Base-by-base conservation (phyloP, 1,140 invertebrate genomes). In the Heterodera schachtii region DNA sequence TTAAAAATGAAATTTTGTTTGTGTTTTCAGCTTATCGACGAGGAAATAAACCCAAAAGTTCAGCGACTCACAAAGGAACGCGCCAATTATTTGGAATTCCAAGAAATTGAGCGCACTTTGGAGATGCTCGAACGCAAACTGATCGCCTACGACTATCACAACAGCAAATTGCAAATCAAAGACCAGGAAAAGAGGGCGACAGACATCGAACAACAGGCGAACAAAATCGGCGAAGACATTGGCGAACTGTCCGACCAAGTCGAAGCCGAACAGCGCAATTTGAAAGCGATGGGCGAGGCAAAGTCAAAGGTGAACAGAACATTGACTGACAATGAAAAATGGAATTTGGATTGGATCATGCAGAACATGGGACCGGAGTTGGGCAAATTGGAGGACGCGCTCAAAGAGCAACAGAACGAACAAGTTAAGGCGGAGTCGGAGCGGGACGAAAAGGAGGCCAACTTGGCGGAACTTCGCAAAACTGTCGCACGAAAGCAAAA, bases 11-110 rank as follows among this genome's bases (percentile, higher is more conserved):
- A 31, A 31, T 31, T 70, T 78, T 52, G 6, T 7, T 11, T 13
- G 4, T 16, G 31, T 73, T 87, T 89, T 75, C 85, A 96, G 94
- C 93, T 96, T 79, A 91, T 97, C 6, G 93, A 92, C 77, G 95
- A 97, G 91, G 95, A 96, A 89, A 94, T 98, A 67, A 93, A 93
- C 41, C 96, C 96, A 0, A 95, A 94, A 87, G 90, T 98, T 71
- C 92, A 93, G 49, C 96, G 95, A 90, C 90, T 98, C 44, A 94
- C 95, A 88, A 93, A 95, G 82, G 96, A 98, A 88, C 92, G 95
- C 67, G 91, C 93, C 1, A 93, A 94, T 80, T 97, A 95, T 90
- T 91, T 95, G 70, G 95, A 98, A 90, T 97, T 94, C 89, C 95
- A 97, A 90, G 94, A 95, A 86, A 92, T 94, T 7, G 93, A 94